Percentiles rank a stretch among this genome's conserved stretches.
Conservation (phyloP, 2,797 vertebrate species). For the Rhinatrema bivittatum region DNA sequence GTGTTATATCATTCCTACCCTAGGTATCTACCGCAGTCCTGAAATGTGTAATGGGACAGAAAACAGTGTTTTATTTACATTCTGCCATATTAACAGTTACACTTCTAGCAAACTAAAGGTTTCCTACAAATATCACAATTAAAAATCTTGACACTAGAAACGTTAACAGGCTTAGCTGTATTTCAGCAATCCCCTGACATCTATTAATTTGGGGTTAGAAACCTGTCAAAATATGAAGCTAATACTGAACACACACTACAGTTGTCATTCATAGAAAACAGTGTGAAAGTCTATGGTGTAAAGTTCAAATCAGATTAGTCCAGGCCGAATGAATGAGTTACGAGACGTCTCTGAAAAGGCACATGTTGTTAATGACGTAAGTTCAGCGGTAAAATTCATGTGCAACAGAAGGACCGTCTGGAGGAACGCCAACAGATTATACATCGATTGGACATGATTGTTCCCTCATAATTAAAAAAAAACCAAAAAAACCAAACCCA, state of each 20-base stretch:
- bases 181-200: slow-evolving; percentile 37
- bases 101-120: slow-evolving; percentile 59
- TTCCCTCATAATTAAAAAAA: slow-evolving; percentile 18
- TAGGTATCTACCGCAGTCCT: slow-evolving; percentile 53
- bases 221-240: slow-evolving; percentile 36
- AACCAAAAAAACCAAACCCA: slow-evolving; percentile 22
- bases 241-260: slow-evolving; percentile 53
- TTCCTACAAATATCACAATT: slow-evolving; percentile 68
- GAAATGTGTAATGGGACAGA: slow-evolving; percentile 54
- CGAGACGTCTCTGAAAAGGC: slow-evolving; percentile 62
- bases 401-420: slow-evolving; percentile 31
- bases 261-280: slow-evolving; percentile 59
- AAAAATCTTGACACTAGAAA: slow-evolving; percentile 63
- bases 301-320: slow-evolving; percentile 58
- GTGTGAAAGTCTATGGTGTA: slow-evolving; percentile 56
- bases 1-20: slow-evolving; percentile 66
- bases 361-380: slow-evolving; percentile 62
- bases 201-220: slow-evolving; percentile 61
- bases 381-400: slow-evolving; percentile 41
- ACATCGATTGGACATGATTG: slow-evolving; percentile 18
- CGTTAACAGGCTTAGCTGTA: slow-evolving; percentile 37
- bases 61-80: slow-evolving; percentile 70
- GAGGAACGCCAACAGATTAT: slow-evolving; percentile 20
- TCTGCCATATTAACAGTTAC: slow-evolving; percentile 59
- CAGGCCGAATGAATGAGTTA: slow-evolving; percentile 47